Percentiles rank a stretch among this genome's conserved stretches.
Conservation (phyloP, 1,140 invertebrate genomes). For the Frieseomelitta varia region DNA sequence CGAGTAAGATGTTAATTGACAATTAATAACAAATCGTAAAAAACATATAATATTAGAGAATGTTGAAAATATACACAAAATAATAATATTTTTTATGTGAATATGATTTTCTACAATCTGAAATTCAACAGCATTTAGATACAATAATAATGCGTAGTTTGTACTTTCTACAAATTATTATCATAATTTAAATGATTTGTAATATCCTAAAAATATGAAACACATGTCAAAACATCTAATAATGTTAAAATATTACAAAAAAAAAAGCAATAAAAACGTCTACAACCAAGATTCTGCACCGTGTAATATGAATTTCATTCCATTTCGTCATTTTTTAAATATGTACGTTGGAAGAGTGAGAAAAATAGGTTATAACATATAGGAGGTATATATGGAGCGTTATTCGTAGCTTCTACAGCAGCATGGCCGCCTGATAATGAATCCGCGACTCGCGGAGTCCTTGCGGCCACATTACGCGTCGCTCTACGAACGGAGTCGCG, state of each 20-base stretch:
- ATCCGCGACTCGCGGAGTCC: constrained; percentile 79
- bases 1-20: too few species aligned
- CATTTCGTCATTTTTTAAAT: neutral
- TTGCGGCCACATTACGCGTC: constrained; percentile 73
- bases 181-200: neutral
- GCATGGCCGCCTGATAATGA: constrained; percentile 73
- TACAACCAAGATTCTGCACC: neutral
- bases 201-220: neutral
- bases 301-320: too few species aligned
- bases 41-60: too few species aligned
- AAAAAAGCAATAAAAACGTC: neutral
- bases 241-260: neutral
- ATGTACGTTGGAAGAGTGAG: neutral
- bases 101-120: too few species aligned
- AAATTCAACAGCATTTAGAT: too few species aligned
- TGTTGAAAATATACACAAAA: too few species aligned
- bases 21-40: too few species aligned
- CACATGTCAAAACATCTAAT: neutral
- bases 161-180: neutral
- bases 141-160: too few species aligned
- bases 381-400: neutral
- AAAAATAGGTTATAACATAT: too few species aligned
- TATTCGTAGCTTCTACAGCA: constrained; percentile 49
- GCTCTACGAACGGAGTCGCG: constrained; percentile 58
- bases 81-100: too few species aligned